These are phyloP conservation scores for Melanotaenia trifasciata DNA, from an alignment of 2,797 vertebrate species.

Conservation along the genomic window DNA sequence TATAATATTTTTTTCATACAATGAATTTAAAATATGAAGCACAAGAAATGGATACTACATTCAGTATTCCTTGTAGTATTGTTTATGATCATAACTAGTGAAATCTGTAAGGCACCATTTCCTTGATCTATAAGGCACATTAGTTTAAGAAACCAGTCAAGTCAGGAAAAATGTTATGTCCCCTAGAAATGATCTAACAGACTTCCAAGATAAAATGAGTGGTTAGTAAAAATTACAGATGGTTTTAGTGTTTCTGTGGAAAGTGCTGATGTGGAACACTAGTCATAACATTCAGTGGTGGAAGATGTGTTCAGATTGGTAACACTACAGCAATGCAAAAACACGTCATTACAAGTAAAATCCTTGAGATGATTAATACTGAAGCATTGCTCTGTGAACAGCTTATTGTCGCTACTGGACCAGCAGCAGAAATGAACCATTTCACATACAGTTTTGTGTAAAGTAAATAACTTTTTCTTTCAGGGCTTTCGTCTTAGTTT, in stretches of 20 bases:
- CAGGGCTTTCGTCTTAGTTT: background rate
- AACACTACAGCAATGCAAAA: background rate
- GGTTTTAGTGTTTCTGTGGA: conserved; percentile 16
- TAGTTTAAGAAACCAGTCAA: background rate
- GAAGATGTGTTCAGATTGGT: background rate
- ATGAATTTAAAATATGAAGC: background rate
- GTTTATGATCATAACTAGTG: background rate
- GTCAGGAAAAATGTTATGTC: background rate
- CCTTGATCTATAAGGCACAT: background rate
- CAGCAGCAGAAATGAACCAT: background rate
- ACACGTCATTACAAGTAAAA: background rate
- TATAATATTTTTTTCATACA: background rate
- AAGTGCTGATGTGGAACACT: conserved; percentile 29
- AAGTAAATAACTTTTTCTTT: background rate
- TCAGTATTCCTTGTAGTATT: background rate
- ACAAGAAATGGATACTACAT: background rate
- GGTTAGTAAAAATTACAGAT: conserved; percentile 52
- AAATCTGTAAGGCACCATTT: background rate
- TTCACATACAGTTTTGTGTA: background rate
- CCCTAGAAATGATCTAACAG: conserved; percentile 13
- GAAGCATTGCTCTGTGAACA: background rate
- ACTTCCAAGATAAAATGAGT: conserved; percentile 9
- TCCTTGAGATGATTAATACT: background rate
- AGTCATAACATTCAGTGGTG: background rate
- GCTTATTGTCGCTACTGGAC: background rate